Evolutionary conservation across 2,888 invertebrate species (phyloP), one percentile per base, ranked within the genome.

Genomic region (Drosophila pseudotakahashii): DNA sequence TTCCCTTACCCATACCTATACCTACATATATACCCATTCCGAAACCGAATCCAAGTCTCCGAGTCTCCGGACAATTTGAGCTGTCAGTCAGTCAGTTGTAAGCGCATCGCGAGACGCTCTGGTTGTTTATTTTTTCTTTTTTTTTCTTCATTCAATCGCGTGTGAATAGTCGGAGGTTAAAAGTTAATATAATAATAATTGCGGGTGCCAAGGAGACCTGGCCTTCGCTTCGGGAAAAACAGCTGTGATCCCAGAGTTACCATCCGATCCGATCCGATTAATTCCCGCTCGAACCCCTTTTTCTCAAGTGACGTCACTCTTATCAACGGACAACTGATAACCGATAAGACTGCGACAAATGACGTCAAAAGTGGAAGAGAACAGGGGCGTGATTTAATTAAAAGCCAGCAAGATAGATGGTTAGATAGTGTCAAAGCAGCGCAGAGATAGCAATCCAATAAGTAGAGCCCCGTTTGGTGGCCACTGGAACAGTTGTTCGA

Each of bases 331-430:
- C 37, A 30, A 30, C n/a, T 26, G 84, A 87, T 81, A 81, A 81
- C n/a, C 45, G 84, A 87, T 81, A 81, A 81, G 60, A 78, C 70
- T 90, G 91, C 82, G 76, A 16, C 88, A 72, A 73, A 72, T 87
- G 88, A 79, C 88, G 82, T 82, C 88, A 87, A 63, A 19, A 16
- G 23, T 55, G 57, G 59, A 19, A 37, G 52, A 32, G 41, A 57
- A 63, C 48, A 32, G 50, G 50, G 36, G 7, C 51, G 48, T 59
- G 59, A 61, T 74, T 68, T 66, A 66, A 68, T 73, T 61, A 37
- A 47, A 59, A 44, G 47, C 47, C 47, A 5, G 30, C 14, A 47
- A 47, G 47, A 30, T 47, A 47, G 30, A 47, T 47, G 30, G 30
- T 9, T 9, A 55, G 23, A 59, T 45, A 47, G 47, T 47, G 26